Evolutionary conservation across 2,797 vertebrate species (phyloP).

Genomic region (Semaprochilodus insignis): DNA sequence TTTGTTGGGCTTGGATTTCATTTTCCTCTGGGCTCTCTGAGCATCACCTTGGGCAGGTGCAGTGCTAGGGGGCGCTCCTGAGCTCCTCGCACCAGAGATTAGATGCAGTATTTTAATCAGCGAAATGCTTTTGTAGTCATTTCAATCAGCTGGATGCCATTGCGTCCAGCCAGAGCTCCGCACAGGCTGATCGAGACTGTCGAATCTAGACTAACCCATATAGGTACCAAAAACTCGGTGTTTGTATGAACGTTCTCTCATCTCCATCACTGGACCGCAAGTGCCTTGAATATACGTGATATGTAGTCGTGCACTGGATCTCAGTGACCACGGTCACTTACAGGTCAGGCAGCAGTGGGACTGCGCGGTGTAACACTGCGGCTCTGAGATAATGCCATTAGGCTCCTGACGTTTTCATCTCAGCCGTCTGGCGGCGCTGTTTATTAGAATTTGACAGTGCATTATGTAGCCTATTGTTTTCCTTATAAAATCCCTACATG

Average conservation of each 20-base stretch:
- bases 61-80: not conserved
- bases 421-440: conserved; percentile 69
- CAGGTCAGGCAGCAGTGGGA: not conserved
- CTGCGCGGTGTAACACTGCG: conserved; percentile 37
- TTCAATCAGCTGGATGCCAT: not conserved
- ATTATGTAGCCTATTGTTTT: conserved; percentile 16
- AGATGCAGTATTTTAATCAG: conserved; percentile 13
- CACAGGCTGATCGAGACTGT: not conserved
- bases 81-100: not conserved
- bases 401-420: conserved; percentile 49
- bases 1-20: not conserved
- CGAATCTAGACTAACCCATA: not conserved
- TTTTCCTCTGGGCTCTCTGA: not conserved
- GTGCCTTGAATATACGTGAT: not conserved
- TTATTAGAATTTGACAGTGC: conserved; percentile 38
- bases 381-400: conserved; percentile 54
- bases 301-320: not conserved
- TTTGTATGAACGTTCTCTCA: not conserved
- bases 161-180: not conserved
- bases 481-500: not conserved
- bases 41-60: conserved; percentile 38
- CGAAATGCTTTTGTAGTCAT: not conserved
- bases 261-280: not conserved
- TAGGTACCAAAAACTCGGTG: not conserved
- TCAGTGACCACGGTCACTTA: not conserved